Percentiles rank a stretch among this genome's conserved stretches.
These are phyloP conservation scores for Gallinago stenura DNA, from an alignment of 2,797 vertebrate genomes.

Conservation along the genomic window DNA sequence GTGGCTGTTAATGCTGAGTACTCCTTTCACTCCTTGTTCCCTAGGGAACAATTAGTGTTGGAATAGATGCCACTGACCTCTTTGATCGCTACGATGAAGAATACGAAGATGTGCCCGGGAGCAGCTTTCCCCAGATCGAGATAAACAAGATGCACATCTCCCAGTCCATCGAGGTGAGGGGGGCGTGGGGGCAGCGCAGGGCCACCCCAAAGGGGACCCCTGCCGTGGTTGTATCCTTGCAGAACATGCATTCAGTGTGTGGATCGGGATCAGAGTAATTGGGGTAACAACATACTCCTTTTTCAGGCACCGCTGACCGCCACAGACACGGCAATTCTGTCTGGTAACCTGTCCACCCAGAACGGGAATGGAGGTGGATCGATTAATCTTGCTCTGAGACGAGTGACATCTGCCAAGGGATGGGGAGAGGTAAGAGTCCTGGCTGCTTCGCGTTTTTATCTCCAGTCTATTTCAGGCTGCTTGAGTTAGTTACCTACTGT, in stretches of 20 bases:
- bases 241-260: background rate
- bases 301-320: conserved; percentile 92
- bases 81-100: conserved; percentile 98
- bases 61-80: conserved; percentile 96
- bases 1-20: background rate
- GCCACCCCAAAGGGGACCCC: background rate
- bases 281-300: background rate
- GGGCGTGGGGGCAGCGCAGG: background rate
- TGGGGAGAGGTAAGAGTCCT: conserved; percentile 92
- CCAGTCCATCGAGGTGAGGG: conserved; percentile 94
- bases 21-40: conserved; percentile 12
- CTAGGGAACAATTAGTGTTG: conserved; percentile 96
- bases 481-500: background rate
- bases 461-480: background rate
- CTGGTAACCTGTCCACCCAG: conserved; percentile 97
- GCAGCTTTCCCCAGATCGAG: conserved; percentile 91
- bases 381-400: conserved; percentile 90
- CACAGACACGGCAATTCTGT: conserved; percentile 93
- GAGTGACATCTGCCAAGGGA: conserved; percentile 93
- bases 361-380: conserved; percentile 96
- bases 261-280: background rate
- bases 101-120: conserved; percentile 87
- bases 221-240: background rate
- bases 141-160: conserved; percentile 99
- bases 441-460: fast-evolving